phyloP scores from a whole-genome alignment of 1,140 invertebrate species.

The Coenobita brevimanus region DNA sequence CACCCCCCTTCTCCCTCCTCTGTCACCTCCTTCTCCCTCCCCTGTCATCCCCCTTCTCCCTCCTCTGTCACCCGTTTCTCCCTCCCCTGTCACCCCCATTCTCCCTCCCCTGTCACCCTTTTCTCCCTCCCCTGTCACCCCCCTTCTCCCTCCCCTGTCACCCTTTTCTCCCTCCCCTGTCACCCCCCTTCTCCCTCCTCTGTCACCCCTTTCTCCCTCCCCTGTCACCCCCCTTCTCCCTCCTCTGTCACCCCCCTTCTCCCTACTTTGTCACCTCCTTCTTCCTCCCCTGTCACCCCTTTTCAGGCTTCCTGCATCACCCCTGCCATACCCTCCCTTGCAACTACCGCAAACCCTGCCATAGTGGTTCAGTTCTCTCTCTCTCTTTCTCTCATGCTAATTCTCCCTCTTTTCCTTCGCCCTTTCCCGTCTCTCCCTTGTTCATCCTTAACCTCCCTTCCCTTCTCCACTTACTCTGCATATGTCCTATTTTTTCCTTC shows the following conservation, averaged over 20 bases:
- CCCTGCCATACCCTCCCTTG: no score
- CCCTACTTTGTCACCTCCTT: neutral
- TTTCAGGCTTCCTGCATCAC: no score
- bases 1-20: no score
- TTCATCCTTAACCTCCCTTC: neutral
- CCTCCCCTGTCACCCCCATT: neutral
- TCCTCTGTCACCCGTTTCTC: neutral
- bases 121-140: neutral
- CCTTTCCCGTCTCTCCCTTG: neutral
- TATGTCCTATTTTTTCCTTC: neutral
- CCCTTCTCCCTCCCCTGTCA: neutral
- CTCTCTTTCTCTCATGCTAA: neutral
- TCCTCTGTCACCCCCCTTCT: neutral
- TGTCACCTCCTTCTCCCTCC: slow-evolving; percentile 1
- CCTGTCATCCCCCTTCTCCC: neutral
- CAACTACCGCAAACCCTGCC: no score
- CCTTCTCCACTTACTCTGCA: neutral
- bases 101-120: neutral
- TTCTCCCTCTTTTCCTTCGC: neutral
- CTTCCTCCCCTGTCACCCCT: no score
- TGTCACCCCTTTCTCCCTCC: neutral
- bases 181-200: neutral
- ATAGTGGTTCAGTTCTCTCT: no score
- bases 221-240: neutral
- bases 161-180: neutral